Evolutionary conservation across 2,888 invertebrate species (phyloP), one percentile per base, ranked within the genome.

Genomic region (Hoplodrina ambigua): DNA sequence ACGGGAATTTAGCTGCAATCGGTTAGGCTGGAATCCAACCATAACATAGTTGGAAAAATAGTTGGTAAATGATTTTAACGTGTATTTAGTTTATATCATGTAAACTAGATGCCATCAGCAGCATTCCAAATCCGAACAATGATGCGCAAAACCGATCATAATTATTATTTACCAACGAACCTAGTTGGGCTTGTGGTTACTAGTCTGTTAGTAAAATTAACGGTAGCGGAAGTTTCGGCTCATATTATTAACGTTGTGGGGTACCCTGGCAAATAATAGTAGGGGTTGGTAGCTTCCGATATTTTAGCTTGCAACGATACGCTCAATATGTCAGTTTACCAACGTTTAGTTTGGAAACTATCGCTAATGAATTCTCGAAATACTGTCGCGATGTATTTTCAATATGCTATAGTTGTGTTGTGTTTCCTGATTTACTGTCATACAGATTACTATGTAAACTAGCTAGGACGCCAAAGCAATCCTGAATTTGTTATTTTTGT

Each of bases 231-330:
- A 72, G 79, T 79, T 83, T 71, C 55, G 52, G 69, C 49, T 68
- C 66, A 83, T 81, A 81, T 78, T 46, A 46, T 83, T 74, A 82
- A 83, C 76, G 69, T 74, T 72, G 79, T 58, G 82, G 73, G 49
- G 8, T 62, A 67, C 61, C 72, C 71, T 60, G 25, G 68, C 81
- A 81, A 83, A 81, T 79, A 82, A 74, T 69, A 66, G 57, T 30
- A 25, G 41, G 44, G 20, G 20, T 37, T 33, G 19, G 56, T 6
- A 64, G 69, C 64, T 72, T 66, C 65, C 63, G 62, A 77, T 77
- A 70, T 81, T 81, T 82, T 58, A 66, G 37, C 62, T 37, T 52
- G 63, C 33, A 69, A 50, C 62, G 62, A 74, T 79, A 74, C 41
- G 11, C 17, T 37, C 49, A 69, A 65, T 79, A 65, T 54, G 62